Percentiles rank a stretch among this genome's conserved stretches.
Evolutionary conservation across 2,888 invertebrate genomes (phyloP).

Genomic region (Rotaria magnacalcarata): DNA sequence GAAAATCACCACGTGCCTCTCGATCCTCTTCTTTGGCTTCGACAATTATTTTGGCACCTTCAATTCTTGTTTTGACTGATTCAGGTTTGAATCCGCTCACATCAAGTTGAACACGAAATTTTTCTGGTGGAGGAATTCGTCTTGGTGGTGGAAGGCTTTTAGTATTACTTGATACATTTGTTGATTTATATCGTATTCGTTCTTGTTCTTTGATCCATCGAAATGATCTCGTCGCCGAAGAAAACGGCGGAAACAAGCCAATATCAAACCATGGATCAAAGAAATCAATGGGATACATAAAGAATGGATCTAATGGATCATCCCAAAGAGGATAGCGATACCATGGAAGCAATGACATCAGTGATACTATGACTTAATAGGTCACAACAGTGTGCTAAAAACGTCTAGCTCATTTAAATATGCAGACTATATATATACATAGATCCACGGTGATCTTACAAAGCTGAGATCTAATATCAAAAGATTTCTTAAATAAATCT

Average conservation of each 20-base stretch:
- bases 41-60: slow-evolving; percentile 48
- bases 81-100: slow-evolving; percentile 47
- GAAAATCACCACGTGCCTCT: slow-evolving; percentile 8
- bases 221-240: not conserved
- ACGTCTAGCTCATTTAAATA: not conserved
- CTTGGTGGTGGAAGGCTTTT: not conserved
- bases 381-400: not conserved
- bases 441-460: not conserved
- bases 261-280: slow-evolving; percentile 10
- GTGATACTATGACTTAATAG: too few species aligned
- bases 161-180: not conserved
- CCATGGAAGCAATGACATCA: not conserved
- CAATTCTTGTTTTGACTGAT: slow-evolving; percentile 49
- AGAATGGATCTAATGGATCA: slow-evolving; percentile 17
- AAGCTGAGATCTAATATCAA: not conserved
- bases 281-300: not conserved
- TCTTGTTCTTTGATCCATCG: not conserved
- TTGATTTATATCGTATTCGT: not conserved
- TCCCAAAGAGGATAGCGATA: not conserved
- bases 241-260: not conserved
- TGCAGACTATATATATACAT: not conserved
- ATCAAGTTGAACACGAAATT: slow-evolving; percentile 34
- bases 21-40: slow-evolving; percentile 49
- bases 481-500: not conserved
- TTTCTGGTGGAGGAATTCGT: not conserved